Conservation (phyloP, 2,888 invertebrate genomes). For the Eledone cirrhosa region DNA sequence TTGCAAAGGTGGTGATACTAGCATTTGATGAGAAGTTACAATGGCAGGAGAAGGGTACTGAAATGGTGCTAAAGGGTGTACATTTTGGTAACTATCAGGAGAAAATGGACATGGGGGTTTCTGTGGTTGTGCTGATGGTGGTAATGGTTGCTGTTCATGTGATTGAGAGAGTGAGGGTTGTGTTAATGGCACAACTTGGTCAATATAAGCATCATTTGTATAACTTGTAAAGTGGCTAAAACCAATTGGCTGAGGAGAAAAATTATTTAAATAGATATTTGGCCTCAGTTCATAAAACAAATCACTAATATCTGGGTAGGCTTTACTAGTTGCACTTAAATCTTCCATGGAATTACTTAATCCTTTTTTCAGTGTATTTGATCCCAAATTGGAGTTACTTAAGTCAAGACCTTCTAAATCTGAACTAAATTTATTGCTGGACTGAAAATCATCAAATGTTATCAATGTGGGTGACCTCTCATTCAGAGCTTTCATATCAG, state of each 20-base stretch:
- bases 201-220: too few relatives aligned
- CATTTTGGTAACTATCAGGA: neutral
- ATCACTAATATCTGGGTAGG: slow-evolving; percentile 23
- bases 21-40: neutral
- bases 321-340: slow-evolving; percentile 7
- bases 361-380: slow-evolving; percentile 4
- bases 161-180: too few relatives aligned
- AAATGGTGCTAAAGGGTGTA: neutral
- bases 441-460: neutral
- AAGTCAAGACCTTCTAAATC: slow-evolving; percentile 21
- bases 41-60: slow-evolving; percentile 4
- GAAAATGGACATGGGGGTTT: too few relatives aligned
- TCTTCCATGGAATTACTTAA: slow-evolving; percentile 26
- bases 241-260: too few relatives aligned
- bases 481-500: neutral
- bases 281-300: neutral
- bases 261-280: too few relatives aligned
- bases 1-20: neutral
- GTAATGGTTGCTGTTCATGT: too few relatives aligned
- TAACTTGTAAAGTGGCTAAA: too few relatives aligned
- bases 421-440: neutral
- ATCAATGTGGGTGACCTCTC: slow-evolving; percentile 1
- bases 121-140: too few relatives aligned
- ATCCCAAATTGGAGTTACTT: neutral
- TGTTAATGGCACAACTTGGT: too few relatives aligned